Conservation (phyloP, 2,888 invertebrate genomes). For the Galeopsomyia nigrocyanea region DNA sequence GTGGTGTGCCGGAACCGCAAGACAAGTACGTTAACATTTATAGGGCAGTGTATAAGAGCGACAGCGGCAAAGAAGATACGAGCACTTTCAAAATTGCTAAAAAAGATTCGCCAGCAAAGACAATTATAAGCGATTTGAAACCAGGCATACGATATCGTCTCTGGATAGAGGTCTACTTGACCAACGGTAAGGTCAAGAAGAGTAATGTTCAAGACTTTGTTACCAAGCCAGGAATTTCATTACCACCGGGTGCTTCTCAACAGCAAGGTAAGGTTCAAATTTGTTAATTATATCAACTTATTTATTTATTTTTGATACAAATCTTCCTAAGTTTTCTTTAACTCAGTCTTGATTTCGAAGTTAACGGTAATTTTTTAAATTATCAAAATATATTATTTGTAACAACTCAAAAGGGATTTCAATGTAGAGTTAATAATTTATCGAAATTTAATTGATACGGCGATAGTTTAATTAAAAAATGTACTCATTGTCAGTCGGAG, state of each 20-base stretch:
- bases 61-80: constrained; percentile 80
- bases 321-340: too few species aligned
- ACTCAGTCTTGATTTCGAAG: too few species aligned
- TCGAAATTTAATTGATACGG: too few species aligned
- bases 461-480: too few species aligned
- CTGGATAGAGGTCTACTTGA: constrained; percentile 91
- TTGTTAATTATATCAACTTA: too few species aligned
- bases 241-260: constrained; percentile 68
- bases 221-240: constrained; percentile 80
- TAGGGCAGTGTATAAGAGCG: constrained; percentile 85
- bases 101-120: constrained; percentile 78
- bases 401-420: too few species aligned
- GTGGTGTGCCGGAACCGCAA: constrained; percentile 88
- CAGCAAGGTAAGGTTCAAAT: constrained; percentile 49
- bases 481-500: too few species aligned
- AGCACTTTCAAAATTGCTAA: constrained; percentile 83
- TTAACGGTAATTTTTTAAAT: too few species aligned
- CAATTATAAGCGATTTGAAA: constrained; percentile 78
- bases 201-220: constrained; percentile 91
- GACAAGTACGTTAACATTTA: constrained; percentile 93
- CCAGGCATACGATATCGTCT: constrained; percentile 88
- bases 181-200: constrained; percentile 90
- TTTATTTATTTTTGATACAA: too few species aligned
- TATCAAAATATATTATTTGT: too few species aligned
- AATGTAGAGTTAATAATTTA: too few species aligned